These are phyloP conservation scores for Acyrthosiphon pisum DNA, from an alignment of 1,140 invertebrate genomes.

Conservation along the genomic window DNA sequence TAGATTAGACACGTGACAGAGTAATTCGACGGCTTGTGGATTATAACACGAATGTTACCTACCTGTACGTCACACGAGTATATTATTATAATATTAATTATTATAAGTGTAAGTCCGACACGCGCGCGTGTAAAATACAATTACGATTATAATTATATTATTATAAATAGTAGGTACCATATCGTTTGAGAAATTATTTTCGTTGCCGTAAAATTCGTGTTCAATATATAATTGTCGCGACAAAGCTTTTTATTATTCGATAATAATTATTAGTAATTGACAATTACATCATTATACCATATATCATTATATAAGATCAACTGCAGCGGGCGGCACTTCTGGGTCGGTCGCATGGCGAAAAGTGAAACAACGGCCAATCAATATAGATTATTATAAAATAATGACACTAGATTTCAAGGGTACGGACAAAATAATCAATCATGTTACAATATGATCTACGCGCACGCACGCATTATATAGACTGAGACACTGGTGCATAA, in stretches of 20 bases:
- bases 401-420: conserved; percentile 12
- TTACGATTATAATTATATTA: conserved; percentile 2
- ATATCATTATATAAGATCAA: neutral
- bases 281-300: too few relatives aligned
- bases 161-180: neutral
- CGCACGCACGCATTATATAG: neutral
- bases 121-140: neutral
- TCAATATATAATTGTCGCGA: neutral
- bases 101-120: neutral
- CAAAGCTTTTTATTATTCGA: neutral
- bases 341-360: neutral
- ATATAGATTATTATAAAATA: conserved; percentile 12
- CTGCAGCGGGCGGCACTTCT: neutral
- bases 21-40: neutral
- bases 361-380: neutral
- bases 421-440: conserved; percentile 21
- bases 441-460: neutral
- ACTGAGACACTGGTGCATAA: neutral
- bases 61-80: neutral
- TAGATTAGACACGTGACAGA: neutral
- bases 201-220: neutral
- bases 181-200: neutral
- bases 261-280: neutral
- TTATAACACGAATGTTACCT: neutral
- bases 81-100: neutral